Evolutionary conservation across 2,797 vertebrate genomes (phyloP).

Genomic region (Acridotheres tristis): DNA sequence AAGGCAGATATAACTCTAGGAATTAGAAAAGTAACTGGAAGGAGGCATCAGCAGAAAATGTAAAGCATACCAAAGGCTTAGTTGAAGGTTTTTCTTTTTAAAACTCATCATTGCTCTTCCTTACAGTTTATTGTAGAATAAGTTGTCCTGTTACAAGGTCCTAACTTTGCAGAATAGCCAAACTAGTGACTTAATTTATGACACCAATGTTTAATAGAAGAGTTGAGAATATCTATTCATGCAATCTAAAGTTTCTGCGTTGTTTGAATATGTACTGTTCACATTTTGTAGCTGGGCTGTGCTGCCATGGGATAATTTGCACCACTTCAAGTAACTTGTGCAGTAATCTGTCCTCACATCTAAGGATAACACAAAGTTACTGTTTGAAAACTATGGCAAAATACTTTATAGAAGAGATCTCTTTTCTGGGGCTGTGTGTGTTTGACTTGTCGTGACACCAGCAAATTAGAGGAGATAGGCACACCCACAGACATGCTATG

Average conservation of each 20-base stretch:
- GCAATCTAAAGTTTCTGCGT: not conserved
- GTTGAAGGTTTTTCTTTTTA: not conserved
- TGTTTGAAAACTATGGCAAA: not conserved
- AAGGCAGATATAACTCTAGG: not conserved
- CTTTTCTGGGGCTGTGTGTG: not conserved
- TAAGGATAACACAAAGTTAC: not conserved
- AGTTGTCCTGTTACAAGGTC: not conserved
- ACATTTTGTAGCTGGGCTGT: not conserved
- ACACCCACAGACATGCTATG: not conserved
- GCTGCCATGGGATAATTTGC: not conserved
- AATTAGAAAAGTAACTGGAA: not conserved
- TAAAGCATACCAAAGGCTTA: not conserved
- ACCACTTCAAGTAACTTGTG: not conserved
- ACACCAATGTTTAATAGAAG: not conserved
- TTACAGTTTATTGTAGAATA: not conserved
- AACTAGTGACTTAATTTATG: not conserved
- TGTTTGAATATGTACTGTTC: not conserved
- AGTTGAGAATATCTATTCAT: not conserved
- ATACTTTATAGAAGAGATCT: not conserved
- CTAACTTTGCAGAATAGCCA: not conserved
- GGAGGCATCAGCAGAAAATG: not conserved
- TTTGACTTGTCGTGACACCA: not conserved
- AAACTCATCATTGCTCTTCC: not conserved
- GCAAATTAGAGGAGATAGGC: not conserved
- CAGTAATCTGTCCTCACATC: not conserved